Conservation (phyloP, 2,797 vertebrate species). For the Nannoperca obscura region DNA sequence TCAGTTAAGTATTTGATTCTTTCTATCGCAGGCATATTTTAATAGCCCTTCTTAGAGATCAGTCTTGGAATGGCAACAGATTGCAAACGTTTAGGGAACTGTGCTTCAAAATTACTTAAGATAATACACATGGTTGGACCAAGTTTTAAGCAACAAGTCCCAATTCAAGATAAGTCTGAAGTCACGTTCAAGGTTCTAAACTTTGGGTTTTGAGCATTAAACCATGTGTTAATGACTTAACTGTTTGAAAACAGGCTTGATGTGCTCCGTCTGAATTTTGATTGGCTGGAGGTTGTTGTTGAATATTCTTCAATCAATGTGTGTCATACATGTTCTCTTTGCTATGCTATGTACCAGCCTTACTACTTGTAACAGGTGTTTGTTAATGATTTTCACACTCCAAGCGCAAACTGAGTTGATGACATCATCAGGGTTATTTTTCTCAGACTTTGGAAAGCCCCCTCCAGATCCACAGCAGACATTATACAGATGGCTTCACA, state of each 20-base stretch:
- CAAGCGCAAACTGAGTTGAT: neutral
- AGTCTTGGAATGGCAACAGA: neutral
- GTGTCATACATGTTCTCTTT: neutral
- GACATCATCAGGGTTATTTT: neutral
- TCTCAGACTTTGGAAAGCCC: slow-evolving; percentile 1
- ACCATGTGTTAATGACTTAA: neutral
- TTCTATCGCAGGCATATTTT: slow-evolving; percentile 1
- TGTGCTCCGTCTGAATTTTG: neutral
- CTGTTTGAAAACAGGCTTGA: neutral
- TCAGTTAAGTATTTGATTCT: slow-evolving; percentile 45
- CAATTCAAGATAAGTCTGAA: neutral
- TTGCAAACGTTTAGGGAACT: neutral
- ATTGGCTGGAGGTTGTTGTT: neutral
- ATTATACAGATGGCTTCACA: neutral
- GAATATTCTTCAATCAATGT: neutral
- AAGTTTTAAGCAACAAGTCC: neutral
- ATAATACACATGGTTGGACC: no score
- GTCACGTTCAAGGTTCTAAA: neutral
- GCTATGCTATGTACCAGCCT: neutral
- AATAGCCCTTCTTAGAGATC: slow-evolving; percentile 28
- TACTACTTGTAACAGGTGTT: no score
- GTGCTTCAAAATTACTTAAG: neutral
- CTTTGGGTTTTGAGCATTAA: neutral
- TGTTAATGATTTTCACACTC: neutral
- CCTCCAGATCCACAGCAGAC: neutral